Evolutionary conservation across 2,113 vertebrate genomes (phyloP).

Genomic region (Embiotoca jacksoni): DNA sequence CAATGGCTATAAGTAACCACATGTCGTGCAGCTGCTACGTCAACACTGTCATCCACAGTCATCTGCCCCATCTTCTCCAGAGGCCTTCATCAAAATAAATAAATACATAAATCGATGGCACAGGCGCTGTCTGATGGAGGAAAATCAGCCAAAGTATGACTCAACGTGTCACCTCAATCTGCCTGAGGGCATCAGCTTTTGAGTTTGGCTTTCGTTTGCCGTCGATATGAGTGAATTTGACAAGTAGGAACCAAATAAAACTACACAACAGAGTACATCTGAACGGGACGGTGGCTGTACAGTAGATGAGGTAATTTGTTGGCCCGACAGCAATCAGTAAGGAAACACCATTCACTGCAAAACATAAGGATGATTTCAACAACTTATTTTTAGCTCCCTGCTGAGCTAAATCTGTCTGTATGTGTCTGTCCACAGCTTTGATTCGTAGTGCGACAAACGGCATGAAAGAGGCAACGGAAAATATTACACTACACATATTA

Average conservation of each 20-base stretch:
- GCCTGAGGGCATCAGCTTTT: constrained; percentile 23
- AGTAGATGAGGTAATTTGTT: background rate
- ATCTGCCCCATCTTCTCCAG: background rate
- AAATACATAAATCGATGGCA: background rate
- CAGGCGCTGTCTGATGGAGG: background rate
- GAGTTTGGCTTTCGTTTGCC: background rate
- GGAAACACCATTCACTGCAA: constrained; percentile 24
- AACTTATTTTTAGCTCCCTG: constrained; percentile 41
- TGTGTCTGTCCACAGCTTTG: constrained; percentile 19
- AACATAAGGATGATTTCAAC: constrained; percentile 60
- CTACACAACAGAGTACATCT: background rate
- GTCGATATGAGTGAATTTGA: background rate
- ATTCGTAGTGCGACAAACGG: background rate
- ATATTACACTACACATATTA: background rate
- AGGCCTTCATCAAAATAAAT: constrained; percentile 2
- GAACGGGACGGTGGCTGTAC: background rate
- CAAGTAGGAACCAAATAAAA: background rate
- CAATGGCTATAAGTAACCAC: constrained; percentile 5
- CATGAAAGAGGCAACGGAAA: background rate
- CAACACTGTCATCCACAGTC: constrained; percentile 25
- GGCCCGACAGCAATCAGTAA: constrained; percentile 5
- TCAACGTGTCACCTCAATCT: constrained; percentile 57
- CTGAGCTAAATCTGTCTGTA: constrained; percentile 51
- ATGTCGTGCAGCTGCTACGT: constrained; percentile 22
- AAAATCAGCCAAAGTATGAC: constrained; percentile 42